phyloP scores from a whole-genome alignment of 1,140 invertebrate genomes.

The Cryptotermes secundus region DNA sequence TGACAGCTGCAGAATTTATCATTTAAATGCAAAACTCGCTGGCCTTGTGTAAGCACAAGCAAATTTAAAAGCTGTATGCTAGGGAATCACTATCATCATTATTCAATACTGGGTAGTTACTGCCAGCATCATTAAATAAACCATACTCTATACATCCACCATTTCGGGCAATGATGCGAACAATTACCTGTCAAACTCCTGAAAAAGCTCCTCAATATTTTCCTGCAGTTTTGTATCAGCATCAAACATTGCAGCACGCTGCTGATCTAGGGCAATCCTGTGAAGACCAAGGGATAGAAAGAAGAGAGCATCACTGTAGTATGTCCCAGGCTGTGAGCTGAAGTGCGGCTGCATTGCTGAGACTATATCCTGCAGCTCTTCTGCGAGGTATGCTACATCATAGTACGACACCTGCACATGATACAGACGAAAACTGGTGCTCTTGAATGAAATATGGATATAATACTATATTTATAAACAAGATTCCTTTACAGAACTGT shows the following conservation, averaged over 20 bases:
- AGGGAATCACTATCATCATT: too few species aligned
- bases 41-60: too few species aligned
- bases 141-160: too few species aligned
- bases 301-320: constrained; percentile 81
- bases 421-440: neutral
- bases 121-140: too few species aligned
- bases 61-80: too few species aligned
- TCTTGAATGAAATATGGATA: neutral
- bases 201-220: constrained; percentile 67
- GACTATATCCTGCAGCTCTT: constrained; percentile 55
- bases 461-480: too few species aligned
- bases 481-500: too few species aligned
- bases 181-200: constrained; percentile 65
- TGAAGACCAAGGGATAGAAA: constrained; percentile 78
- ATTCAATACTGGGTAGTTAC: too few species aligned
- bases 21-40: too few species aligned
- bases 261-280: constrained; percentile 60
- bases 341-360: constrained; percentile 71
- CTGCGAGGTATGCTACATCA: constrained; percentile 21
- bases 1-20: too few species aligned
- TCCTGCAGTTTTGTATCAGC: constrained; percentile 74
- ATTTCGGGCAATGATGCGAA: too few species aligned
- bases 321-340: constrained; percentile 73
- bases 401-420: constrained; percentile 22
- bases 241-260: constrained; percentile 73